Base-by-base conservation (phyloP, 2,113 vertebrate genomes). In the Phrynosoma blainvillii region DNA sequence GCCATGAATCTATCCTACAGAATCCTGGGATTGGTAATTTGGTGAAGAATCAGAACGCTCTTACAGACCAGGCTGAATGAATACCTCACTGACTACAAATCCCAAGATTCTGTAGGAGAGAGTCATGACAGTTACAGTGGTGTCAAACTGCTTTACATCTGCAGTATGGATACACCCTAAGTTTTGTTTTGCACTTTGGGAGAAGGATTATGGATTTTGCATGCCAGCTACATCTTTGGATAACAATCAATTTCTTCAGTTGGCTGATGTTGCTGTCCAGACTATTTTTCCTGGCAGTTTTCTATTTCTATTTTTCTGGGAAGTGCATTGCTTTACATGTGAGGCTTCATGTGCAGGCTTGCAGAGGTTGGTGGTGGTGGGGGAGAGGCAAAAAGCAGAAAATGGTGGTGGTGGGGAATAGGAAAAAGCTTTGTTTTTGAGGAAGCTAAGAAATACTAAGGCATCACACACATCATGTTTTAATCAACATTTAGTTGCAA, bases 401-500 rank as follows among this genome's bases (percentile, higher is more conserved):
- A 30, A 59, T 0, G 27, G 30, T 18, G 27, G 30, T 18, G 54
- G 3, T 32, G 78, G 27, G 14, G 30, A 1, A 21, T 4, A 5
- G 12, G 23, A 7, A 32, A 27, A n/a, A 73, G 7, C 47, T 47
- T 47, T 47, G 32, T 40, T 85, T 85, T 66, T 74, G 2, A 6
- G 56, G 25, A 56, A 42, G 23, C 7, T 83, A 56, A 84, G 23
- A 80, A 80, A 68, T 68, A 32, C 42, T 27, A 66, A 14, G n/a
- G 10, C 3, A 27, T n/a, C 30, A 21, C 65, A 56, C 12, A 30
- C 16, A 71, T 62, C 73, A 74, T 62, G 65, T 42, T 84, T 75
- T 84, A 87, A 87, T 75, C 77, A 84, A 87, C 77, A 27, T 59
- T 73, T n/a, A 68, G 36, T 36, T 90, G 42, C 77, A 40, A 70